phyloP scores from a whole-genome alignment of 2,113 vertebrate genomes.

The Baryphthengus martii region DNA sequence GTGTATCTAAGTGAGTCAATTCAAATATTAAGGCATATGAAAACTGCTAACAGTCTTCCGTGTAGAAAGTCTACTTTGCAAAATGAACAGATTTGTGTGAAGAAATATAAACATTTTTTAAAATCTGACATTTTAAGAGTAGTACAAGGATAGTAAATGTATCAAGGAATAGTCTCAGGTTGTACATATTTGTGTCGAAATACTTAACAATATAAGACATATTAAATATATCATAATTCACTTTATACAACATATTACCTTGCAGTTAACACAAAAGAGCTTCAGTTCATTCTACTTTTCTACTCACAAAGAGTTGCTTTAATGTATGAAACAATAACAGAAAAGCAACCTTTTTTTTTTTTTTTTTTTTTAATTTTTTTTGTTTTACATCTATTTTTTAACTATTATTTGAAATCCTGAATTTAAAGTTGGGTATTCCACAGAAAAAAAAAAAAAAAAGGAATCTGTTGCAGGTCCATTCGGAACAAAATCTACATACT shows the following conservation, averaged over 20 bases:
- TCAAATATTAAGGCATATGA: constrained; percentile 28
- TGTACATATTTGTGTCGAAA: not conserved
- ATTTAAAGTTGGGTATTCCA: not conserved
- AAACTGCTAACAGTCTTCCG: constrained; percentile 1
- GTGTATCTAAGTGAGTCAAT: not conserved
- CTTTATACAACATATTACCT: not conserved
- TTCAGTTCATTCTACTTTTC: not conserved
- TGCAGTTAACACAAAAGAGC: not conserved
- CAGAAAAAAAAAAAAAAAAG: not conserved
- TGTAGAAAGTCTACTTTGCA: constrained; percentile 14
- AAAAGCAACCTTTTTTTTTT: not conserved
- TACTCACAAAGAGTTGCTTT: not conserved
- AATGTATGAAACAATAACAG: not conserved
- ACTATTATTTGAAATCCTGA: not conserved
- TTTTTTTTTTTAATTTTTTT: not conserved
- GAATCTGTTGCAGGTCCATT: not conserved
- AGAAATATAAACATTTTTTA: not conserved
- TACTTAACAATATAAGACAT: not conserved
- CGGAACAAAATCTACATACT: not conserved
- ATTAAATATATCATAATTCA: not conserved
- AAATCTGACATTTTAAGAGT: not conserved
- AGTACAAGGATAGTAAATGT: not conserved
- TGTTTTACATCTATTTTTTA: not conserved
- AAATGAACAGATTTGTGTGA: not conserved
- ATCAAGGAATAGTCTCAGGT: not conserved